phyloP scores from a whole-genome alignment of 1,140 invertebrate genomes.

The Cotesia chilonis region DNA sequence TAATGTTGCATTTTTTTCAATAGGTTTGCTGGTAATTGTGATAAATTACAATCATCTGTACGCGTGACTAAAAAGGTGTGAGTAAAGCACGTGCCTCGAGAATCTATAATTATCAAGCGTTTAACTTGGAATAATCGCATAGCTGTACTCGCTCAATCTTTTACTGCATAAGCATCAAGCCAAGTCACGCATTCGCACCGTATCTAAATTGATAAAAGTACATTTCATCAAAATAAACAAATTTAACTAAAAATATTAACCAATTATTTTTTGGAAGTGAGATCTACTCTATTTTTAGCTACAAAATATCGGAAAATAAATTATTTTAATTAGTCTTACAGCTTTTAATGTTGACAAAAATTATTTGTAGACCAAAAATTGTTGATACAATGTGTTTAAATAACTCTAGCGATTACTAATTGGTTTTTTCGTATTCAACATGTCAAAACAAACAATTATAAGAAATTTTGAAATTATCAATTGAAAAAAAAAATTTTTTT shows the following conservation, averaged over 20 bases:
- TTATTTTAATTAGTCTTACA: too few relatives aligned
- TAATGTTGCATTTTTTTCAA: background rate
- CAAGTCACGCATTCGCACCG: conserved; percentile 35
- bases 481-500: too few relatives aligned
- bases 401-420: too few relatives aligned
- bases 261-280: too few relatives aligned
- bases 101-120: conserved; percentile 3
- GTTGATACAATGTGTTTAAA: too few relatives aligned
- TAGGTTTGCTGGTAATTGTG: background rate
- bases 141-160: conserved; percentile 38
- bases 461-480: too few relatives aligned
- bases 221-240: conserved; percentile 16
- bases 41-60: background rate
- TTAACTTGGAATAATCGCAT: conserved; percentile 8
- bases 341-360: too few relatives aligned
- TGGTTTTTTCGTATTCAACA: too few relatives aligned
- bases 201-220: conserved; percentile 33
- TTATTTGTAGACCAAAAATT: too few relatives aligned
- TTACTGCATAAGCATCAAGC: conserved; percentile 36
- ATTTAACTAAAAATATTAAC: conserved; percentile 2
- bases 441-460: too few relatives aligned
- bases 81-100: background rate
- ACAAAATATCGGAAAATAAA: too few relatives aligned
- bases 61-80: conserved; percentile 1
- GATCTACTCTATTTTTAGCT: too few relatives aligned